A percentile compares a stretch with the other conserved stretches of the same genome.
Evolutionary conservation across 2,797 vertebrate species (phyloP).

Genomic region (Bucorvus abyssinicus): DNA sequence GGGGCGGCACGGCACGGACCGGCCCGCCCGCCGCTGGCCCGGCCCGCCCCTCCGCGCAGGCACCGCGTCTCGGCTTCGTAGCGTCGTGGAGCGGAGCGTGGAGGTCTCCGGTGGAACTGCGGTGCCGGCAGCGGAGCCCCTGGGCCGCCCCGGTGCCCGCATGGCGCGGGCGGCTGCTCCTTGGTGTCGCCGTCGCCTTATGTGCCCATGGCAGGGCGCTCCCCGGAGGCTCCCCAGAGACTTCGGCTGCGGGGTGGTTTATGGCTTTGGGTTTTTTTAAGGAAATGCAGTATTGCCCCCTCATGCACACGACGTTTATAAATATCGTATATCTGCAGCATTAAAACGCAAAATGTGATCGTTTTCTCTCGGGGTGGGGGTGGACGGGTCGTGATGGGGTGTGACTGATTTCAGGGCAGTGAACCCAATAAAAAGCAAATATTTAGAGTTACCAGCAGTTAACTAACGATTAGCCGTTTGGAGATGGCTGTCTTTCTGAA

Average conservation of each 20-base stretch:
- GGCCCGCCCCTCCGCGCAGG: no score
- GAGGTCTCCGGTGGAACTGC: neutral
- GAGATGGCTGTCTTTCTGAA: neutral
- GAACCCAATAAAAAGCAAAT: neutral
- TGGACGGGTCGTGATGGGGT: no score
- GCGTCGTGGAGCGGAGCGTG: neutral
- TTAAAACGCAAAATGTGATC: neutral
- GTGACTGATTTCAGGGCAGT: neutral
- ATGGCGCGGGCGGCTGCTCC: neutral
- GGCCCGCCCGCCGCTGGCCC: neutral
- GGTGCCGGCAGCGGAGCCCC: neutral
- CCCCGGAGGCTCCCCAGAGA: neutral
- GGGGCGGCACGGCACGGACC: neutral
- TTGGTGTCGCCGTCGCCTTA: neutral
- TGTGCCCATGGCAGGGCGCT: neutral
- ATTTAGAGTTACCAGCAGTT: neutral
- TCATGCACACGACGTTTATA: neutral
- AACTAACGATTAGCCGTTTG: neutral
- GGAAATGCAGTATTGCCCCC: neutral
- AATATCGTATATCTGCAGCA: neutral
- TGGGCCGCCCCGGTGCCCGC: neutral
- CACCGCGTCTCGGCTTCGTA: neutral
- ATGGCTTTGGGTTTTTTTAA: neutral
- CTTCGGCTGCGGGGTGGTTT: neutral
- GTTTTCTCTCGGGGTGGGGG: neutral